Evolutionary conservation across 2,113 vertebrate species (phyloP), one percentile per base, ranked within the genome.

Genomic region (Baryphthengus martii): DNA sequence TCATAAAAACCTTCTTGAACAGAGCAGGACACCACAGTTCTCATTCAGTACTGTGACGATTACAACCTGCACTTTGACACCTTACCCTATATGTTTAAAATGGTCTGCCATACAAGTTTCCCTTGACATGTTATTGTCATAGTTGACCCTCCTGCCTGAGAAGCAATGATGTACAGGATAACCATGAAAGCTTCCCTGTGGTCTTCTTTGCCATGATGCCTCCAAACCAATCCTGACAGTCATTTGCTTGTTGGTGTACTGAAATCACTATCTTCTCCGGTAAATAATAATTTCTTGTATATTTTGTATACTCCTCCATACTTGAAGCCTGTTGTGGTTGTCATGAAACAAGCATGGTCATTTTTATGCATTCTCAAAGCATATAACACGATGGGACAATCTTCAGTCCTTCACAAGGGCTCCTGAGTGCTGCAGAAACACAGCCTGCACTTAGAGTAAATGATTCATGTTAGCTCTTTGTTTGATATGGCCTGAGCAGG

Each of bases 381-480:
- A 24, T 44, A 23, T 90, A 58, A 28, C 31, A 20, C 11, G 35
- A n/a, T 14, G 23, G 16, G 13, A 73, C 42, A 11, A 37, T 47
- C 62, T 67, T 25, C 24, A 37, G 17, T 59, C 23, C 40, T 52
- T 70, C 50, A 20, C 1, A 2, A 47, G 10, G 40, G 16, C 28
- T 70, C 10, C 44, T 76, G 29, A 44, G 39, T 0, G 0, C 55
- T 88, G 49, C 35, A 90, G 62, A 61, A 82, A 10, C 29, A 68
- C 13, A 56, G 14, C 14, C 24, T 37, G 28, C 25, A 18, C 42
- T 70, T n/a, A 18, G 7, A 33, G 4, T 55, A 47, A 61, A 21
- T 19, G 56, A 25, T 17, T 49, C 0, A 0, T 68, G 15, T 47
- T 59, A 68, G 15, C 2, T 5, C 25, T 59, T 55, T 50, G 17